Base-by-base conservation (phyloP, 2,113 vertebrate genomes). In the Emberiza fucata region DNA sequence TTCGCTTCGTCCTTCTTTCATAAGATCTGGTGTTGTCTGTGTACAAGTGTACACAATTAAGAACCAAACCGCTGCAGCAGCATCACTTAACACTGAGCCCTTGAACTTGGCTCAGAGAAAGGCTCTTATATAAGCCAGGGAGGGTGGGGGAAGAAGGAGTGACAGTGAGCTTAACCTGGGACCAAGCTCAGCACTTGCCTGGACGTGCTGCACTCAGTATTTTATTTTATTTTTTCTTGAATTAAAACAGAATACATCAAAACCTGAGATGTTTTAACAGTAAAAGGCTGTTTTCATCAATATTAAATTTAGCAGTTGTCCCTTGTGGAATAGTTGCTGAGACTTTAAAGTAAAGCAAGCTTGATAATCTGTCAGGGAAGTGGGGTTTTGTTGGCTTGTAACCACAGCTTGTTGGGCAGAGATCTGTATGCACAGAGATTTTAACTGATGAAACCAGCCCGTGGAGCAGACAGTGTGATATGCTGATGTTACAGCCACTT, bases 281-380 rank as follows among this genome's bases (percentile, higher is more conserved):
- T 88, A 80, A 88, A 60, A 64, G 88, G 33, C 60, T 95, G 35
- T n/a, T 93, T 90, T 81, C 88, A 86, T 95, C 83, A 89, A 39
- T 89, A 82, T 85, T 81, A 75, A 69, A 93, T 81, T n/a, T 61
- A 84, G 78, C 47, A 76, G 27, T 42, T 93, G 57, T 75, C 81
- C 66, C 76, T 86, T 72, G 60, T 64, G 66, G 70, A 50, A 53
- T 25, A 33, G 48, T 56, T 88, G 68, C 82, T 77, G 59, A 70
- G 51, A 82, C 40, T 51, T 68, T 91, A 72, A 89, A 77, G 60
- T 81, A 85, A 91, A 87, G 42, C n/a, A 81, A 81, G 76, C 64
- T 75, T 88, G 81, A 90, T 93, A 89, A 85, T 82, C 54, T 91
- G 61, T 89, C 63, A 86, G 59, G 40, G 68, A 92, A 92, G 45